A percentile compares a stretch with the other conserved stretches of the same genome.
Conservation (phyloP, 1,140 invertebrate species). For the Patella vulgata region DNA sequence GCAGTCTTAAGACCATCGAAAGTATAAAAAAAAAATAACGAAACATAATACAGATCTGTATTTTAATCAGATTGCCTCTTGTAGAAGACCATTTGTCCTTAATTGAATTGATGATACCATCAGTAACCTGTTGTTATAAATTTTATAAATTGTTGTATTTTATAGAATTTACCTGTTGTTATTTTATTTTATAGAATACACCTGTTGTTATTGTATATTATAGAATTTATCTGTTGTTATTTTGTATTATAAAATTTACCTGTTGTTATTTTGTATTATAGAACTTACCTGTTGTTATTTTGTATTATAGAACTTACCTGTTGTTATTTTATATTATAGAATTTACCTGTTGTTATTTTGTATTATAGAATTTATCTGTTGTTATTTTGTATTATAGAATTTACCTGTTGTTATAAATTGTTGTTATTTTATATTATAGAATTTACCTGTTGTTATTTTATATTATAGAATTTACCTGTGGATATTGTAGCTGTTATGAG, state of each 20-base stretch:
- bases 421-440: too few relatives aligned
- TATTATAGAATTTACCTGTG: slow-evolving; percentile 70
- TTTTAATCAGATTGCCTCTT: too few relatives aligned
- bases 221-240: slow-evolving; percentile 77
- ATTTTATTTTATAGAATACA: not conserved
- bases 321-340: too few relatives aligned
- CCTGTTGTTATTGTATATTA: not conserved
- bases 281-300: too few relatives aligned
- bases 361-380: not conserved
- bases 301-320: too few relatives aligned
- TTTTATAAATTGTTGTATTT: not conserved
- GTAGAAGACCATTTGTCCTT: too few relatives aligned
- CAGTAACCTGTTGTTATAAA: not conserved
- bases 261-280: too few relatives aligned
- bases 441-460: not conserved
- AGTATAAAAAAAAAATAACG: too few relatives aligned
- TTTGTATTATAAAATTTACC: too few relatives aligned
- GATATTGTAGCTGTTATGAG: slow-evolving; percentile 93
- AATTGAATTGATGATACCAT: too few relatives aligned
- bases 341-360: not conserved
- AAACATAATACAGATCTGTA: too few relatives aligned
- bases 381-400: not conserved
- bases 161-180: not conserved
- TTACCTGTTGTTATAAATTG: not conserved
- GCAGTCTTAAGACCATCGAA: too few relatives aligned